Base-by-base conservation (phyloP, 1,140 invertebrate genomes). In the Rhyacophila brunnea region DNA sequence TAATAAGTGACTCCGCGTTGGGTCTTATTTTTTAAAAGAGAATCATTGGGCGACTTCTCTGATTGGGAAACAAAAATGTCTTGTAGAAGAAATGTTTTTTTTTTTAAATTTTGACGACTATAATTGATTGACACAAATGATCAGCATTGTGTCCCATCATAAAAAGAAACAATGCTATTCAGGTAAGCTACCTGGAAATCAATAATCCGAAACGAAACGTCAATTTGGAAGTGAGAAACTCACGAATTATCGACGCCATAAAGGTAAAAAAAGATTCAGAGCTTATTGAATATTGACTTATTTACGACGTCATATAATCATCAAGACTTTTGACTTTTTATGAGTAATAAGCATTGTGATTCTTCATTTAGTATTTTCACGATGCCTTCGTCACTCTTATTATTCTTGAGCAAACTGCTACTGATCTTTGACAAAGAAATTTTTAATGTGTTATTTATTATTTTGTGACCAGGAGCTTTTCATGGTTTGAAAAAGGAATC, bases 371-470 rank as follows among this genome's bases (percentile, higher is more conserved):
- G 23, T 28, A 9, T 50, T 58, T 49, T 44, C 55, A 51, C 23
- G 45, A 38, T 42, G 28, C 42, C 17, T 28, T 57, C 53, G 44
- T 52, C 60, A 56, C 48, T 62, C 34, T 9, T 40, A 59, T 59
- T 59, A 44, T 59, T 40, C 44, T 40, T 6, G 15, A 17, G 46
- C 34, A 61, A 50, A 46, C 53, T 38, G 53, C 60, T 62, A 56
- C 60, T 42, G 60, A 55, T 44, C 46, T 15, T 14, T 13, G 28
- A 63, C 61, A 63, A 63, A 45, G 18, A 32, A 34, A 40, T 32
- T 56, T 52, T 50, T 64, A 64, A 63, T 63, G 62, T 50, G 47
- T 62, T 58, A 64, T 64, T 59, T 64, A 64, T 64, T 64, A 59
- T 64, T 64, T 64, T 64, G 59, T 56, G 43, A 59, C 45, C 44